Conservation (phyloP, 1,140 invertebrate genomes). For the Metopolophium dirhodum region DNA sequence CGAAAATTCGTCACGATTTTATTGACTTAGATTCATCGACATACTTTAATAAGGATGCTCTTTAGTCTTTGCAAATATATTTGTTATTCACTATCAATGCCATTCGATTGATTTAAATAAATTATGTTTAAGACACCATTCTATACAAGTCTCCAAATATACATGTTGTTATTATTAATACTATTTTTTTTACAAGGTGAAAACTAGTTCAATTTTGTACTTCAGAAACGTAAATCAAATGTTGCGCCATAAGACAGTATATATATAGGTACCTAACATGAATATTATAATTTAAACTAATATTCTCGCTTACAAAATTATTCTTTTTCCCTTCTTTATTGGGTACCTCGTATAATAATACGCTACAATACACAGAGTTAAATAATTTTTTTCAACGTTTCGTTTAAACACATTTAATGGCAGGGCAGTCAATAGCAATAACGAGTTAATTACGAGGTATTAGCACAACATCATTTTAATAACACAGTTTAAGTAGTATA, state of each 20-base stretch:
- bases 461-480: slow-evolving; percentile 7
- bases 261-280: background rate
- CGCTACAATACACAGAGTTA: background rate
- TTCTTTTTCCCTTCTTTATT: background rate
- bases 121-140: slow-evolving; percentile 10
- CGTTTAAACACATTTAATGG: background rate
- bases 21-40: background rate
- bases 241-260: background rate
- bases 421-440: background rate
- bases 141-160: background rate
- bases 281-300: background rate
- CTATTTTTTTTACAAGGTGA: slow-evolving; percentile 36
- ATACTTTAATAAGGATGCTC: background rate
- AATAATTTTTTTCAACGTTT: background rate
- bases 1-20: slow-evolving; percentile 35
- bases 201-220: slow-evolving; percentile 26
- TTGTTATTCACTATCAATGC: background rate
- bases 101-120: slow-evolving; percentile 33
- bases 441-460: slow-evolving; percentile 31
- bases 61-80: background rate
- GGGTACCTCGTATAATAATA: background rate
- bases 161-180: background rate
- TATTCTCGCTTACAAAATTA: background rate
- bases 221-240: background rate
- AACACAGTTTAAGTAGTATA: background rate